phyloP scores from a whole-genome alignment of 2,888 invertebrate species.

The Agrilus mali region DNA sequence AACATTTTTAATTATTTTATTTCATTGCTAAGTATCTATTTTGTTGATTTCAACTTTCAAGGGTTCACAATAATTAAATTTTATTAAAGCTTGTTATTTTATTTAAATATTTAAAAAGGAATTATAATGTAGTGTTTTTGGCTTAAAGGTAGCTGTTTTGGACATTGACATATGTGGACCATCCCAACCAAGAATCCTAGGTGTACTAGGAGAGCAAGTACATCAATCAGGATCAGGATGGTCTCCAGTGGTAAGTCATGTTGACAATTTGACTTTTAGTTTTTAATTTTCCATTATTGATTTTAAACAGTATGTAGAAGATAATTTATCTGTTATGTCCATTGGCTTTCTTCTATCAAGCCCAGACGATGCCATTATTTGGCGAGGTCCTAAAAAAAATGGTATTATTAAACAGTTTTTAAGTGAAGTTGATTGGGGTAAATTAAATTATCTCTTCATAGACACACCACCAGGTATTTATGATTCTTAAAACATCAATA shows the following conservation, averaged over 20 bases:
- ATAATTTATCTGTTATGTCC: slow-evolving; percentile 94
- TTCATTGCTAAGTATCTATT: neutral
- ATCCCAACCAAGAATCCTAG: slow-evolving; percentile 88
- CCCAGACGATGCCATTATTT: slow-evolving; percentile 93
- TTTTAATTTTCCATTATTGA: slow-evolving; percentile 9
- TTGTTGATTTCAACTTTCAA: neutral
- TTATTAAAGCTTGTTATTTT: neutral
- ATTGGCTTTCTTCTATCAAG: slow-evolving; percentile 83
- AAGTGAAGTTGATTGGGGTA: slow-evolving; percentile 92
- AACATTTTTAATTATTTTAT: neutral
- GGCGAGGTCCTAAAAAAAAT: slow-evolving; percentile 98
- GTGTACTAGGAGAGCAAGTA: slow-evolving; percentile 83
- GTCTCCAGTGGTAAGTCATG: slow-evolving; percentile 77
- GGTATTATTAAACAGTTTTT: slow-evolving; percentile 92
- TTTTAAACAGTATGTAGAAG: slow-evolving; percentile 64
- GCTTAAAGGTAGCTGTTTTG: slow-evolving; percentile 69
- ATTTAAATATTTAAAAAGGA: neutral
- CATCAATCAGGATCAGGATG: slow-evolving; percentile 94
- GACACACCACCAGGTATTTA: slow-evolving; percentile 82
- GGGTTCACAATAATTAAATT: neutral
- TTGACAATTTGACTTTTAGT: neutral
- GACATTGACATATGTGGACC: slow-evolving; percentile 99
- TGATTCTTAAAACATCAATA: too few relatives aligned
- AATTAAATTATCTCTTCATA: slow-evolving; percentile 75
- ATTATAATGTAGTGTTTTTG: slow-evolving; percentile 3